A percentile compares a stretch with the other conserved stretches of the same genome.
Evolutionary conservation across 2,888 invertebrate species (phyloP).

Genomic region (Tromatobia lineatoria): DNA sequence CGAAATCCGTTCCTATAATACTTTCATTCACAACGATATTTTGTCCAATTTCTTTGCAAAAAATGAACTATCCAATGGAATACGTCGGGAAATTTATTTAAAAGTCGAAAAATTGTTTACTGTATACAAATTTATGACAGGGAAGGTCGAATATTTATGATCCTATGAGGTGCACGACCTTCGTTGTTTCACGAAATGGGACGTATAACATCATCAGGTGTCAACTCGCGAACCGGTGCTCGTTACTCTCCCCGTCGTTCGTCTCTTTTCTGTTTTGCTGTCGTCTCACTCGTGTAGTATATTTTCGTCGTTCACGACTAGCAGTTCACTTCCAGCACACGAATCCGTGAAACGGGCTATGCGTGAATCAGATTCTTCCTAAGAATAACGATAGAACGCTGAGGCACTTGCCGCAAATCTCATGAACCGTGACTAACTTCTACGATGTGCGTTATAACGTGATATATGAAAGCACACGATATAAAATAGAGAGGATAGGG

Average conservation of each 20-base stretch:
- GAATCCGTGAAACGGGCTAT: conserved; percentile 52
- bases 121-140: background rate
- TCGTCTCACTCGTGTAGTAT: conserved; percentile 24
- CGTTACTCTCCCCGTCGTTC: background rate
- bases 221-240: background rate
- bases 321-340: conserved; percentile 24
- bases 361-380: conserved; percentile 70
- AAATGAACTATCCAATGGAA: background rate
- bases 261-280: conserved; percentile 24
- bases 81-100: background rate
- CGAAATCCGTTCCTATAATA: background rate
- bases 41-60: background rate
- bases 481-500: conserved; percentile 16
- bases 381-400: conserved; percentile 71
- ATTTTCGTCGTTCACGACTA: conserved; percentile 56
- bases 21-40: background rate
- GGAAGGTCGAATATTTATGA: background rate
- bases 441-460: conserved; percentile 43
- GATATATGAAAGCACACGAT: conserved; percentile 10
- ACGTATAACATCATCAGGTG: conserved; percentile 26
- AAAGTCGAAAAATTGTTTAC: background rate
- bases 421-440: conserved; percentile 65
- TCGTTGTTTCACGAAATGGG: background rate
- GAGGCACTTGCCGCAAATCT: conserved; percentile 66
- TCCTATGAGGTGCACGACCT: conserved; percentile 5